Base-by-base conservation (phyloP, 2,113 vertebrate species). In the Buteo buteo region DNA sequence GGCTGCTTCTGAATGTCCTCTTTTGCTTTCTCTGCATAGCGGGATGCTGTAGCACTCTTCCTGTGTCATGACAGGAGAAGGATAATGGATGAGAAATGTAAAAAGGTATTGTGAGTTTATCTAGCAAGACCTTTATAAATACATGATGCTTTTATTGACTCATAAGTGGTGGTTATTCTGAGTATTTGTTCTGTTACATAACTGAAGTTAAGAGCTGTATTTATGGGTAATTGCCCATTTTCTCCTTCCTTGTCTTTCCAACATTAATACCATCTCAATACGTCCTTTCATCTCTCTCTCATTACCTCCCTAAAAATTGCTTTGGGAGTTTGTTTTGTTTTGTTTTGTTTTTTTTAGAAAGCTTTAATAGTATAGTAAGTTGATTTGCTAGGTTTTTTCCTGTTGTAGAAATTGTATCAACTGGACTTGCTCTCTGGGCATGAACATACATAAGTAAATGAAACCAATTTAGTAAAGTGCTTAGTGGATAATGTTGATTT, bases 91-190 rank as follows among this genome's bases (percentile, higher is more conserved):
- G 32, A 74, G 44, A 81, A 78, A 78, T 66, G n/a, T 42, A 45
- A 78, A 80, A 89, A 91, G 34, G 42, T 42, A 47, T 58, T 55
- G 42, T 71, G 81, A 89, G 28, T 79, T 95, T 80, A 49, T 83
- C 72, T 84, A 71, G 65, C 57, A 85, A 52, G 62, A 36, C 32
- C n/a, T 95, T 86, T 89, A 62, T 73, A 71, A 92, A 64, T 55
- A 67, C 11, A 7, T 69, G 38, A 31, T 82, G 57, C 42, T 78
- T 91, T 82, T 89, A 78, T 52, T 91, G 77, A 64, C 65, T 96
- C 89, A 6, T 54, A 80, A 77, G 40, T 36, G 16, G 24, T 59
- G 32, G 9, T 9, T n/a, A 44, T 89, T 88, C 62, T 73, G 25
- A 72, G 61, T 86, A n/a, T 83, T 94, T 87, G 50, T 78, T 86